Base-by-base conservation (phyloP, 2,888 invertebrate species). In the Unio pictorum region DNA sequence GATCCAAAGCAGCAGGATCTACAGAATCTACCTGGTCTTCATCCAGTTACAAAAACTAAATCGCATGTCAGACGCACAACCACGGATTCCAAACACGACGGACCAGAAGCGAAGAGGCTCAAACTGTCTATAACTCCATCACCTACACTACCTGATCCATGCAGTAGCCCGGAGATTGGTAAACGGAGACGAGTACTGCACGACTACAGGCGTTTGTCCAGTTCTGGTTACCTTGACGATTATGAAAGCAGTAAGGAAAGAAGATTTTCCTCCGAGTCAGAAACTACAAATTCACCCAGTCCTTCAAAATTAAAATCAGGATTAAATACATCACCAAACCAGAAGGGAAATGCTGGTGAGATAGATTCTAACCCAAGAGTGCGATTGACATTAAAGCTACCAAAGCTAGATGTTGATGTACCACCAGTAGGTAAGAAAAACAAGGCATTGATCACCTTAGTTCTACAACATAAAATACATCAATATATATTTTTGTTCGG, bases 181-280 rank as follows among this genome's bases (percentile, higher is more conserved):
- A 89, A 89, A 79, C 69, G 89, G 18, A 75, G 78, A 59, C 76
- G 89, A 45, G 82, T 88, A 54, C 87, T 87, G n/a, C 89, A 89
- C 74, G 87, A 89, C 70, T 89, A 89, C 76, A 79, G 89, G 58
- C 79, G 88, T 18, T 76, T 89, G 68, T 89, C 89, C 45, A 88
- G 87, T 72, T 86, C 89, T 59, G 89, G 89, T 55, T 89, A 89
- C 74, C 78, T 88, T 56, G 89, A 88, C 75, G 89, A 88, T 75
- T 88, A 88, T 77, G 84, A 84, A 72, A 77, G 79, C 58, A 80
- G 86, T 61, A 79, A 82, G 58, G 82, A 84, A 66, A 75, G 83
- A 65, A 69, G 84, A 56, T 85, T 84, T 73, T 84, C 85, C 26
- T 81, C 82, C 67, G 80, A 86, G 70, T 83, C 86, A 30, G 85